Evolutionary conservation across 1,140 invertebrate genomes (phyloP).

Genomic region (Hydropsyche tenuis): DNA sequence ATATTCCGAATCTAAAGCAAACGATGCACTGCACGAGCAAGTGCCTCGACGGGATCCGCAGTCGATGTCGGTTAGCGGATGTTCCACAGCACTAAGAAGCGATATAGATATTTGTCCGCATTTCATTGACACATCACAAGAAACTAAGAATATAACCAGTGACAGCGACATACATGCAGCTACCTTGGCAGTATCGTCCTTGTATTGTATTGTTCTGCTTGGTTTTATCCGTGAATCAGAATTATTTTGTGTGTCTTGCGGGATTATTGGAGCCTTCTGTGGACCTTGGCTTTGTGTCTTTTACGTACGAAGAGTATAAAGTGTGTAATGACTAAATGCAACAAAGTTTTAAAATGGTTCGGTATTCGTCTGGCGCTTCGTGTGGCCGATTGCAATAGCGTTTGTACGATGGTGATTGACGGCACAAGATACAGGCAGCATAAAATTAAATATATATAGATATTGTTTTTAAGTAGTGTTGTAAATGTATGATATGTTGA

Average conservation of each 20-base stretch:
- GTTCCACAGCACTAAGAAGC: constrained; percentile 34
- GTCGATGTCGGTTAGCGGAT: constrained; percentile 21
- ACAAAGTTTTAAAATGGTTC: constrained; percentile 27
- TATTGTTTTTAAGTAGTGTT: constrained; percentile 58
- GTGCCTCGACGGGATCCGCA: not conserved
- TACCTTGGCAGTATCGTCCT: constrained; percentile 45
- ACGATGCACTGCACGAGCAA: not conserved
- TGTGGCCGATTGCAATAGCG: constrained; percentile 27
- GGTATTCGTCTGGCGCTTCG: constrained; percentile 30
- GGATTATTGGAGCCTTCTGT: constrained; percentile 8
- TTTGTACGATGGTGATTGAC: constrained; percentile 21
- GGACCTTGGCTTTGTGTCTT: constrained; percentile 24
- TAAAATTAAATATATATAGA: constrained; percentile 38
- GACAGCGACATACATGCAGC: constrained; percentile 49
- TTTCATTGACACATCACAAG: constrained; percentile 41
- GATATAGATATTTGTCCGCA: constrained; percentile 36
- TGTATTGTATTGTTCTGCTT: constrained; percentile 44
- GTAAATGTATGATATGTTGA: constrained; percentile 51
- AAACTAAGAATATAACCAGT: constrained; percentile 40
- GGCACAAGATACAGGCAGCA: constrained; percentile 34
- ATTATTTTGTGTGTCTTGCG: constrained; percentile 37
- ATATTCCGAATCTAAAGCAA: constrained; percentile 1
- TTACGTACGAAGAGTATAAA: constrained; percentile 27
- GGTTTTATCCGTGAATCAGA: constrained; percentile 42
- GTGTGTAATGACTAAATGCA: constrained; percentile 26